phyloP scores from a whole-genome alignment of 2,113 vertebrate genomes.

The Clinocottus analis region DNA sequence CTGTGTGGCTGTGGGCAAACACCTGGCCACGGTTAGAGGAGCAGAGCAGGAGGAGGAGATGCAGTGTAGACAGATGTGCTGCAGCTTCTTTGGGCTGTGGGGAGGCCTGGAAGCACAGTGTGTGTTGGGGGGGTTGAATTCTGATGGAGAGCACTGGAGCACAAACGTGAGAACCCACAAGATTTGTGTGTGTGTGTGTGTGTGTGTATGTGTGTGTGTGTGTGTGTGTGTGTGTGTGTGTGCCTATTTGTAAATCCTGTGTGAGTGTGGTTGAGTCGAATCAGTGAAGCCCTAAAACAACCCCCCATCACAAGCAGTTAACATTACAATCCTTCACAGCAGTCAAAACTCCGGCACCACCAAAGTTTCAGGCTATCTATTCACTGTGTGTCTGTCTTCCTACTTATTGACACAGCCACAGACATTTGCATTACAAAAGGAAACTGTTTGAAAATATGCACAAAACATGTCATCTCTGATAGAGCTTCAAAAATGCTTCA shows the following conservation, averaged over 20 bases:
- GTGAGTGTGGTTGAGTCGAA: slow-evolving; percentile 55
- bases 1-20: slow-evolving; percentile 75
- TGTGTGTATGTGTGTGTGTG: slow-evolving; percentile 19
- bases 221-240: slow-evolving; percentile 12
- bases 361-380: slow-evolving; percentile 62
- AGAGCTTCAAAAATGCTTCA: slow-evolving; percentile 73
- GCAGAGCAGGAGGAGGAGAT: slow-evolving; percentile 56
- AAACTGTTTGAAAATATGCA: slow-evolving; percentile 71
- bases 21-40: slow-evolving; percentile 78
- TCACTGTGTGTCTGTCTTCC: slow-evolving; percentile 57
- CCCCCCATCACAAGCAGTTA: slow-evolving; percentile 78
- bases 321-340: slow-evolving; percentile 78
- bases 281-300: slow-evolving; percentile 74
- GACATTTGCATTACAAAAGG: slow-evolving; percentile 79
- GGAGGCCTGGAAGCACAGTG: slow-evolving; percentile 50
- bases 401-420: slow-evolving; percentile 70
- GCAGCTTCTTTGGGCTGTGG: slow-evolving; percentile 64
- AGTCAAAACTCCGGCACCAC: slow-evolving; percentile 58
- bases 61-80: slow-evolving; percentile 70
- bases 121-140: slow-evolving; percentile 29
- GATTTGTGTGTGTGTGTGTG: slow-evolving; percentile 26
- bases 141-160: slow-evolving; percentile 56
- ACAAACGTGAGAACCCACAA: slow-evolving; percentile 67
- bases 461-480: slow-evolving; percentile 79
- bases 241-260: slow-evolving; percentile 65